Evolutionary conservation across 2,113 vertebrate species (phyloP), one percentile per base, ranked within the genome.

Genomic region (Hemichromis elongatus): DNA sequence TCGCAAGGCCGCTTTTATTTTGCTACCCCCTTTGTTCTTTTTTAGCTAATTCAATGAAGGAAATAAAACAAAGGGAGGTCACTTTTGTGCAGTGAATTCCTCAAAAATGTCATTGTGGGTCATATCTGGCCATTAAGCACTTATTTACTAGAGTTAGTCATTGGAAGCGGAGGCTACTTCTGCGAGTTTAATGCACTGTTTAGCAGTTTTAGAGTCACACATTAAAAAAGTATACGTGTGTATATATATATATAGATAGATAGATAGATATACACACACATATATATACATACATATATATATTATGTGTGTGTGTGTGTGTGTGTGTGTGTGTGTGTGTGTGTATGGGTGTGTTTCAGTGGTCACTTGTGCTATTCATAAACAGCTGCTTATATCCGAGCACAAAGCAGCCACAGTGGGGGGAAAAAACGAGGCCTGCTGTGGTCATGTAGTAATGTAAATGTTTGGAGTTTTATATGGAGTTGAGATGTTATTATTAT

Each of bases 401-500:
- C 88, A 81, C 83, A 91, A 94, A 95, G 90, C 90, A 92, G 90
- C 94, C 92, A 70, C 94, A 95, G 90, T 87, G 86, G 86, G 24
- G 18, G 6, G 40, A 86, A 87, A 90, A 90, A 87, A 68, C 18
- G 79, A 90, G 91, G 87, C 87, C 90, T 89, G 83, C 86, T 92
- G 94, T 90, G 94, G 93, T 94, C 89, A 55, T 90, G 93, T 89
- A 92, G 92, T 94, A 94, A 95, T 95, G 94, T 95, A 95, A 95
- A 96, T 95, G 94, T 95, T 96, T 95, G 90, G 92, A 94, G 93
- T 94, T 96, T 95, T 95, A 93, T 94, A 93, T 93, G 88, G 92
- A 92, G 91, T 89, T 86, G 90, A 92, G 91, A 93, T 94, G 93
- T 92, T 94, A 93, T 96, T 95, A 93, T 95, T 92, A 89, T 91